Conservation (phyloP, 2,888 invertebrate genomes). For the Bembecia ichneumoniformis region DNA sequence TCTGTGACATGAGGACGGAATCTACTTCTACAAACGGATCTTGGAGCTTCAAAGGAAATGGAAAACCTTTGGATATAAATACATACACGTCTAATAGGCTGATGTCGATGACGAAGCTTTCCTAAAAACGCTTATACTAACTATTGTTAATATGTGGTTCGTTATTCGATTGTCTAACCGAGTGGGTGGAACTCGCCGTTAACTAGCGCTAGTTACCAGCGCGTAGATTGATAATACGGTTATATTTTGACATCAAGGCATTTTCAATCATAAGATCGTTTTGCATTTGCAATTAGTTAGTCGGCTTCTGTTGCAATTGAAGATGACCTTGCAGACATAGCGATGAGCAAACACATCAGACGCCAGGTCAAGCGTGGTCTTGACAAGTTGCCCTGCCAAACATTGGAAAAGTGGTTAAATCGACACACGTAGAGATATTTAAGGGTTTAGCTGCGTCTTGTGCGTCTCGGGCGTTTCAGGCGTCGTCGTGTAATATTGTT, state of each 20-base stretch:
- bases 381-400: conserved; percentile 12
- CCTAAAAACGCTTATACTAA: no score
- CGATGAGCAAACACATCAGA: background rate
- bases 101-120: no score
- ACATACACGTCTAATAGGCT: no score
- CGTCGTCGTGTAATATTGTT: conserved; percentile 11
- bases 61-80: no score
- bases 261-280: background rate
- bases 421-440: background rate
- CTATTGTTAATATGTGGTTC: no score
- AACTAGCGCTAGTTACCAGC: no score
- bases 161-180: no score
- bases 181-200: no score
- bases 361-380: conserved; percentile 7
- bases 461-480: background rate
- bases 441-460: background rate
- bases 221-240: background rate
- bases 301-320: background rate
- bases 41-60: no score
- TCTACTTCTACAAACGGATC: no score
- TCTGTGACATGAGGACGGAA: no score
- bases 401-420: conserved; percentile 2
- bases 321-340: conserved; percentile 11
- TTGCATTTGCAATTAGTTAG: background rate
- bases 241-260: background rate